Evolutionary conservation across 2,797 vertebrate genomes (phyloP).

Genomic region (Acrossocheilus fasciatus): DNA sequence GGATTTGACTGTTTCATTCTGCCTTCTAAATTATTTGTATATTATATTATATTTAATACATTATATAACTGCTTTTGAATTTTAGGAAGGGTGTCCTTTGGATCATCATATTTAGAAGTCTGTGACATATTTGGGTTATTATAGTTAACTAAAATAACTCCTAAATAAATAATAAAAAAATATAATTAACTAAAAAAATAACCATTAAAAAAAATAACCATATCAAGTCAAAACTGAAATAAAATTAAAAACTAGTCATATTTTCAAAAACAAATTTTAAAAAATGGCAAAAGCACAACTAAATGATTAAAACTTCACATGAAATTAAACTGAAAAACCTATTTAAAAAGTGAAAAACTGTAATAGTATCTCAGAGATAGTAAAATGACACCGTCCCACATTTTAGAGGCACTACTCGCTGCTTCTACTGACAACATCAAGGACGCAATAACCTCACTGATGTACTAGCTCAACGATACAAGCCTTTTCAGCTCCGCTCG

Average conservation of each 20-base stretch:
- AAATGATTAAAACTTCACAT: neutral
- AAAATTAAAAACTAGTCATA: neutral
- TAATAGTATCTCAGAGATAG: neutral
- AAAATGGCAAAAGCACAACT: neutral
- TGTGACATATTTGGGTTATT: neutral
- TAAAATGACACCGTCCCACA: neutral
- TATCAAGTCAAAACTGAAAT: neutral
- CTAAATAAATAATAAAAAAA: too few species aligned
- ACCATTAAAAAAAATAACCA: too few species aligned
- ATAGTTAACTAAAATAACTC: neutral
- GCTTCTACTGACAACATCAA: neutral
- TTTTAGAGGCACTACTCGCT: neutral
- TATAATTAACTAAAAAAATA: too few species aligned
- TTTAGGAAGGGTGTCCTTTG: neutral
- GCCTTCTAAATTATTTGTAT: too few species aligned
- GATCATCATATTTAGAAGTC: neutral
- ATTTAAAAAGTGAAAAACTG: neutral
- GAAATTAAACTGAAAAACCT: neutral
- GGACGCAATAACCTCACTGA: neutral
- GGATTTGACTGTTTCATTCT: too few species aligned
- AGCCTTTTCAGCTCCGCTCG: conserved; percentile 11
- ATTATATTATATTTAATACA: neutral
- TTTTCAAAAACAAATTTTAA: neutral
- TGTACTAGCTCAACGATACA: conserved; percentile 12
- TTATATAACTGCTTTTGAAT: neutral